Percentiles rank a stretch among this genome's conserved stretches.
phyloP scores from a whole-genome alignment of 2,113 vertebrate species.

The Oncorhynchus clarkii region DNA sequence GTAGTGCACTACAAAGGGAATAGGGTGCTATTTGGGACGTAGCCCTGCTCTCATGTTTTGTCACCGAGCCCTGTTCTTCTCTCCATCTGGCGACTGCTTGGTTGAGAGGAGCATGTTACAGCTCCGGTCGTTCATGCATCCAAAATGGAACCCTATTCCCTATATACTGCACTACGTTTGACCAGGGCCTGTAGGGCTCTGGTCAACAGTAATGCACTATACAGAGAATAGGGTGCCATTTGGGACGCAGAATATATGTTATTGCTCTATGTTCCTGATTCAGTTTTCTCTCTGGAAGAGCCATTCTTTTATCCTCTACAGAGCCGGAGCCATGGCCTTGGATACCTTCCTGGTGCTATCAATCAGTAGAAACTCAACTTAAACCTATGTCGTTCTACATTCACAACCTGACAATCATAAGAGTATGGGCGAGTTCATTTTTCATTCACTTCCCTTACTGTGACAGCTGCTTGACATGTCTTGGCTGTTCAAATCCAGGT shows the following conservation, averaged over 20 bases:
- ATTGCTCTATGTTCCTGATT: too few relatives aligned
- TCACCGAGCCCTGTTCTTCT: slow-evolving; percentile 11
- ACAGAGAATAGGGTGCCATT: too few relatives aligned
- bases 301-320: slow-evolving; percentile 53
- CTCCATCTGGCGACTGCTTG: slow-evolving; percentile 42
- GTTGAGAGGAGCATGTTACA: slow-evolving; percentile 40
- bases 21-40: too few relatives aligned
- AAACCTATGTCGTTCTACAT: not conserved
- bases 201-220: too few relatives aligned
- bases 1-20: too few relatives aligned
- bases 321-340: slow-evolving; percentile 36
- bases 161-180: too few relatives aligned
- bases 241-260: too few relatives aligned
- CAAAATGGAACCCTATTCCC: too few relatives aligned
- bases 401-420: too few relatives aligned
- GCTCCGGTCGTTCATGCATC: not conserved
- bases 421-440: not conserved
- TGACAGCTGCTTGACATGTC: slow-evolving; percentile 23
- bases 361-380: slow-evolving; percentile 38
- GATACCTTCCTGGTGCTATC: slow-evolving; percentile 35
- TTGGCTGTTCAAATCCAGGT: not conserved
- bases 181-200: too few relatives aligned
- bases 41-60: not conserved
- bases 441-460: slow-evolving; percentile 44
- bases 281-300: slow-evolving; percentile 30